A percentile compares a stretch with the other conserved stretches of the same genome.
phyloP scores from a whole-genome alignment of 2,797 vertebrate genomes.

The Urosaurus nigricauda region DNA sequence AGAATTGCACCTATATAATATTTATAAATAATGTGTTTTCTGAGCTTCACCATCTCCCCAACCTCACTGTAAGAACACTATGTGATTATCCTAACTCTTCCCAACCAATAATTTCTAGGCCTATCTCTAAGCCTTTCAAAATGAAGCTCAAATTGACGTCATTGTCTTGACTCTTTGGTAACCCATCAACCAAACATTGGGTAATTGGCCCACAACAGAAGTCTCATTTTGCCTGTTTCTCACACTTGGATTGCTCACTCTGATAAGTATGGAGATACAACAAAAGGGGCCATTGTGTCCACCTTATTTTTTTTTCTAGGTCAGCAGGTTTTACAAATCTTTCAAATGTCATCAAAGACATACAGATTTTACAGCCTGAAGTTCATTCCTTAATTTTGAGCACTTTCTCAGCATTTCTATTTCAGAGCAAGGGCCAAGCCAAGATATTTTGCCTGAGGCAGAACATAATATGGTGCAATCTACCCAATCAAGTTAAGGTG shows the following conservation, averaged over 20 bases:
- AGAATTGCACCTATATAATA: neutral
- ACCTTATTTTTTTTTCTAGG: neutral
- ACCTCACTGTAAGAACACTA: neutral
- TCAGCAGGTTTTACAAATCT: neutral
- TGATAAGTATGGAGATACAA: neutral
- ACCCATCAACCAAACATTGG: neutral
- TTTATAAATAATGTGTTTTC: neutral
- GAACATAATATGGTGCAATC: neutral
- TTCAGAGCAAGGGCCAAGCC: neutral
- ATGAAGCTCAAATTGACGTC: neutral
- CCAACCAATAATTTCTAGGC: neutral
- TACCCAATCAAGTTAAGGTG: neutral
- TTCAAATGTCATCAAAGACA: neutral
- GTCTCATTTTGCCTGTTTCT: neutral
- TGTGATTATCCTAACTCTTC: neutral
- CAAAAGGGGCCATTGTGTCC: neutral
- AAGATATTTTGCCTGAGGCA: neutral
- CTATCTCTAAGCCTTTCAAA: neutral
- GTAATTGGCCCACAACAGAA: neutral
- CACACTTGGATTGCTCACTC: neutral
- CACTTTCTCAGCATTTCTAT: neutral
- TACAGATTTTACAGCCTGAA: constrained; percentile 3
- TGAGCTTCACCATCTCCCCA: neutral
- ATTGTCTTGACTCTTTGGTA: neutral
- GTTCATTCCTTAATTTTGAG: neutral